A percentile compares a stretch with the other conserved stretches of the same genome.
phyloP scores from a whole-genome alignment of 2,113 vertebrate genomes.

The Syngnathus floridae region DNA sequence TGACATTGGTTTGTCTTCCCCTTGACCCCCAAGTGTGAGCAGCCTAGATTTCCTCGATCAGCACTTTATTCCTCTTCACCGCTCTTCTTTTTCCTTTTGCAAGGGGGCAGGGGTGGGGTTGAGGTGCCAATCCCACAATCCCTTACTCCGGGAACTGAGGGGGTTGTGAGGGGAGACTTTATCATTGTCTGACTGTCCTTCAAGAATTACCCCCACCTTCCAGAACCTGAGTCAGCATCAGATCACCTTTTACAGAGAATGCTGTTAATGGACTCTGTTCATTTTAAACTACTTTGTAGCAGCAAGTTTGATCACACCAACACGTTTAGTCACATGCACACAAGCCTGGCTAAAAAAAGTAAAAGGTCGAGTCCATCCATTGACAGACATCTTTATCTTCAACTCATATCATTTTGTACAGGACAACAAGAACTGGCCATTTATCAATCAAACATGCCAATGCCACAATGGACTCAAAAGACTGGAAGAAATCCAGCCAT shows the following conservation, averaged over 20 bases:
- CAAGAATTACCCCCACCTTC: slow-evolving; percentile 34
- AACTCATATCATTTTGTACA: slow-evolving; percentile 4
- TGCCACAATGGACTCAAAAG: slow-evolving; percentile 22
- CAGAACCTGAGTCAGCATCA: slow-evolving; percentile 48
- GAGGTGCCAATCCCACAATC: slow-evolving; percentile 43
- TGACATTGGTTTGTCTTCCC: slow-evolving; percentile 33
- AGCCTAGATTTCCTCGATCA: slow-evolving; percentile 39
- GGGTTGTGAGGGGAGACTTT: slow-evolving; percentile 10
- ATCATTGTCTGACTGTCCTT: slow-evolving; percentile 41
- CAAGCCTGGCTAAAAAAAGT: slow-evolving; percentile 16
- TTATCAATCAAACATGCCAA: slow-evolving; percentile 27
- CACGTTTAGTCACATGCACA: not conserved
- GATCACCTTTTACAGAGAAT: slow-evolving; percentile 32
- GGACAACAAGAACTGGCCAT: slow-evolving; percentile 18
- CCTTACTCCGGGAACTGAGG: slow-evolving; percentile 23
- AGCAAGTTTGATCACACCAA: slow-evolving; percentile 7
- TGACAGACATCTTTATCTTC: slow-evolving; percentile 11
- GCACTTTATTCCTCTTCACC: slow-evolving; percentile 36
- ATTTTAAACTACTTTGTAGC: slow-evolving; percentile 38
- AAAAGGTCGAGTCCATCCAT: slow-evolving; percentile 20
- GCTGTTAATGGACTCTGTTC: slow-evolving; percentile 48
- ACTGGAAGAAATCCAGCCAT: slow-evolving; percentile 11
- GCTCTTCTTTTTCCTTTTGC: slow-evolving; percentile 20
- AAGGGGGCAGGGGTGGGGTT: slow-evolving; percentile 33
- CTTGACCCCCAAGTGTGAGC: slow-evolving; percentile 44